Percentiles rank a stretch among this genome's conserved stretches.
Evolutionary conservation across 2,888 invertebrate species (phyloP).

Genomic region (Drosophila quinaria): DNA sequence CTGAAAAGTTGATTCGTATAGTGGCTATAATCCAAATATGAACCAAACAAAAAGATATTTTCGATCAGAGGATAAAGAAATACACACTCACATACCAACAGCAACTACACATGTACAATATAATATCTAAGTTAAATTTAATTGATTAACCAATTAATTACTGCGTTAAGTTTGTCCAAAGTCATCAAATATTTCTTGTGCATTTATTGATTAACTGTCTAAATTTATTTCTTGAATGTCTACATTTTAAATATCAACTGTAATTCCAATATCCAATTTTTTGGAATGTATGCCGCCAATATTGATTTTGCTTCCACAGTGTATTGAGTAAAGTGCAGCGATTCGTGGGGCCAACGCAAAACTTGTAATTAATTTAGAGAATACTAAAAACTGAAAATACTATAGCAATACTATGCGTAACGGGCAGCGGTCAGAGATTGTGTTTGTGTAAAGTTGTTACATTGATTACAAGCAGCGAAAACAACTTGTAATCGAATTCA

Average conservation of each 20-base stretch:
- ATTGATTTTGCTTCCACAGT: background rate
- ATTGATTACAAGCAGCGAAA: slow-evolving; percentile 14
- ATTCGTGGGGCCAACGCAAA: slow-evolving; percentile 40
- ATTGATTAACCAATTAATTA: background rate
- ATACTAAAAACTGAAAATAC: slow-evolving; percentile 9
- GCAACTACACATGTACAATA: too few species aligned
- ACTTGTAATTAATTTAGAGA: slow-evolving; percentile 69
- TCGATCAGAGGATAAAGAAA: too few species aligned
- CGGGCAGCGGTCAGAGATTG: slow-evolving; percentile 2
- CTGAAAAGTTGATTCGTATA: background rate
- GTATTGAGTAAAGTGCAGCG: slow-evolving; percentile 19
- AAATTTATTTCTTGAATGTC: too few species aligned
- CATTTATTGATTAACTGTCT: too few species aligned
- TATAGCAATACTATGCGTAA: background rate
- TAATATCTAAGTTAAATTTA: too few species aligned
- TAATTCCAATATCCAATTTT: background rate
- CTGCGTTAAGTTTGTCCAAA: background rate
- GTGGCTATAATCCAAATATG: too few species aligned
- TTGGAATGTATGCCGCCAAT: background rate
- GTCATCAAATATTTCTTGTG: background rate
- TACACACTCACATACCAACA: too few species aligned
- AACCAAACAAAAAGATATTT: too few species aligned
- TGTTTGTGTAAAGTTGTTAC: slow-evolving; percentile 10
- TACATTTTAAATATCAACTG: too few species aligned
- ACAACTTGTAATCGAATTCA: slow-evolving; percentile 19